These are phyloP conservation scores for Ciconia nigra DNA, from an alignment of 2,797 vertebrate species.

Conservation along the genomic window DNA sequence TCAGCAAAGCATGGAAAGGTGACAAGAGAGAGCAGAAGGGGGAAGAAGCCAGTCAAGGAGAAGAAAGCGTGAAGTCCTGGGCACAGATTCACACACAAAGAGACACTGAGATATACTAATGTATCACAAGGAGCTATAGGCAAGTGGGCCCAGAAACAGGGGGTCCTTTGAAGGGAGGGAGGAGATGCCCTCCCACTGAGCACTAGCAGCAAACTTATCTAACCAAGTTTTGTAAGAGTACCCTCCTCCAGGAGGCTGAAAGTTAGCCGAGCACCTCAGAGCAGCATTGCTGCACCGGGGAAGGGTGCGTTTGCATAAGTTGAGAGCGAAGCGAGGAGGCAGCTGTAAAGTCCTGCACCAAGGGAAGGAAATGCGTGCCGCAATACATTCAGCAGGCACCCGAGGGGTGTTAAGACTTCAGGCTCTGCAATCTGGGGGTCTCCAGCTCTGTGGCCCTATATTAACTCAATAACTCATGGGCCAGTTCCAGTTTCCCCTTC, in stretches of 20 bases:
- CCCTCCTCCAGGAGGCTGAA: background rate
- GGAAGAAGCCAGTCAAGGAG: background rate
- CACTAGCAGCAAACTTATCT: background rate
- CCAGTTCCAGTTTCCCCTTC: constrained; percentile 6
- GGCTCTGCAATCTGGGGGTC: background rate
- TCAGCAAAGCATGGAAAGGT: background rate
- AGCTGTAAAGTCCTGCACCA: background rate
- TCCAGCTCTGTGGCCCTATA: background rate
- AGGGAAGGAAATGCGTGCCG: background rate
- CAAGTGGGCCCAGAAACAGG: background rate
- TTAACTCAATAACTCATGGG: constrained; percentile 33
- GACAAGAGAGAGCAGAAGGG: background rate
- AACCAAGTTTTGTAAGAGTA: background rate
- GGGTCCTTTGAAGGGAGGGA: background rate
- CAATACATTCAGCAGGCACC: background rate
- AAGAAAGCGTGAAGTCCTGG: background rate
- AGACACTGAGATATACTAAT: background rate
- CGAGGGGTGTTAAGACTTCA: background rate
- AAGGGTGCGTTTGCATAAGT: background rate
- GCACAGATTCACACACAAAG: background rate
- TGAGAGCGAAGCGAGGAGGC: background rate
- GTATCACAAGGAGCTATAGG: background rate
- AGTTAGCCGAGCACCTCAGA: background rate
- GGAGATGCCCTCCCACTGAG: background rate
- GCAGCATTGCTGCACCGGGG: fast-evolving